phyloP scores from a whole-genome alignment of 2,113 vertebrate genomes.

The Struthio camelus region DNA sequence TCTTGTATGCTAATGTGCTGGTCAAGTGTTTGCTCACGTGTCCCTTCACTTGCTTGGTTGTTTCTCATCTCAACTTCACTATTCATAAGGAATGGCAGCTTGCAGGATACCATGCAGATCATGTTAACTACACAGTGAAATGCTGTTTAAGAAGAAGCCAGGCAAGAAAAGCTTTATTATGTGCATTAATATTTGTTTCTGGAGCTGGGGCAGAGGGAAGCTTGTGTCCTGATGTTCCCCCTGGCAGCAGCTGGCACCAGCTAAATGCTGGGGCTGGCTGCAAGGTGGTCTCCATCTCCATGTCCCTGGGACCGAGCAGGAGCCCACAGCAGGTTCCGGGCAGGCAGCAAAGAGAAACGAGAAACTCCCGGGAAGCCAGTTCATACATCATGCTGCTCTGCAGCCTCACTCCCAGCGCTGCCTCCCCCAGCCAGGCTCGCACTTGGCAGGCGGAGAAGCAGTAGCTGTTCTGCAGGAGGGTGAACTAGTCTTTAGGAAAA shows the following conservation, averaged over 20 bases:
- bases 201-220: neutral
- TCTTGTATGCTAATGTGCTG: neutral
- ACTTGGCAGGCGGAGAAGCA: neutral
- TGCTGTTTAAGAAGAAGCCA: neutral
- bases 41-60: neutral
- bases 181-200: neutral
- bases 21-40: neutral
- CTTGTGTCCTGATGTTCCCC: neutral
- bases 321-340: neutral
- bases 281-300: neutral
- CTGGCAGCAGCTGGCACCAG: neutral
- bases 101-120: neutral
- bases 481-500: neutral
- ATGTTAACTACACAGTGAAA: neutral
- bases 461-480: neutral
- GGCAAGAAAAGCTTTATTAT: neutral
- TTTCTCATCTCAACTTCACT: neutral
- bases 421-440: neutral
- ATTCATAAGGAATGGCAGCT: neutral
- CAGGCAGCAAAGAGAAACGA: neutral
- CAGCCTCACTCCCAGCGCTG: neutral
- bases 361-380: rapidly evolving
- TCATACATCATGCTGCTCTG: neutral
- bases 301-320: neutral
- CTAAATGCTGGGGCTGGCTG: neutral